Conservation (phyloP, 2,797 vertebrate species). For the Diceros bicornis region DNA sequence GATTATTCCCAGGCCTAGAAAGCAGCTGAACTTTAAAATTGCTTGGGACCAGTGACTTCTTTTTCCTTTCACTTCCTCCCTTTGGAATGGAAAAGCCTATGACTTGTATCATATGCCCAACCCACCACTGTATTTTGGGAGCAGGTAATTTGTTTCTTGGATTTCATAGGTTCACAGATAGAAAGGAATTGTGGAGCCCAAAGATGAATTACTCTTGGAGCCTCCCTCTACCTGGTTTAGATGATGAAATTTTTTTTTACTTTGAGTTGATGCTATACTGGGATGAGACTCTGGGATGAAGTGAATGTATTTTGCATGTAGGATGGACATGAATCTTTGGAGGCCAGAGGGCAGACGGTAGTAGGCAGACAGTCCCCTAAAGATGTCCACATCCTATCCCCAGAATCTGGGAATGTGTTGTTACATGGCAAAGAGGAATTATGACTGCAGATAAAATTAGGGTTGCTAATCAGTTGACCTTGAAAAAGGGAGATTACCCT, state of each 20-base stretch:
- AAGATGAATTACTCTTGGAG: background rate
- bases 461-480: too few relatives aligned
- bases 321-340: background rate
- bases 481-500: too few relatives aligned
- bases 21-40: background rate
- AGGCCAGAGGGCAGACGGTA: background rate
- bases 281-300: background rate
- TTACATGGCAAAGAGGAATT: background rate
- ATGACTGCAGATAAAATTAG: too few relatives aligned
- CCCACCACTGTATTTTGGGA: background rate
- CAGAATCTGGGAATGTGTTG: background rate
- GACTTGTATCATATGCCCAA: background rate
- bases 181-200: background rate
- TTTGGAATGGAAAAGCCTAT: background rate
- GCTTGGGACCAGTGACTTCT: background rate
- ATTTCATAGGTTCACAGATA: background rate
- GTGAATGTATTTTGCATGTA: background rate
- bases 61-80: background rate
- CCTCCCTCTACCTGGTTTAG: background rate
- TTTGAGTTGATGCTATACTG: background rate
- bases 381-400: background rate
- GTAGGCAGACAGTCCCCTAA: background rate
- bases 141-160: background rate
- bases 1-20: background rate
- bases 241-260: background rate